phyloP scores from a whole-genome alignment of 2,888 invertebrate species.

The Cacoxenus indagator region DNA sequence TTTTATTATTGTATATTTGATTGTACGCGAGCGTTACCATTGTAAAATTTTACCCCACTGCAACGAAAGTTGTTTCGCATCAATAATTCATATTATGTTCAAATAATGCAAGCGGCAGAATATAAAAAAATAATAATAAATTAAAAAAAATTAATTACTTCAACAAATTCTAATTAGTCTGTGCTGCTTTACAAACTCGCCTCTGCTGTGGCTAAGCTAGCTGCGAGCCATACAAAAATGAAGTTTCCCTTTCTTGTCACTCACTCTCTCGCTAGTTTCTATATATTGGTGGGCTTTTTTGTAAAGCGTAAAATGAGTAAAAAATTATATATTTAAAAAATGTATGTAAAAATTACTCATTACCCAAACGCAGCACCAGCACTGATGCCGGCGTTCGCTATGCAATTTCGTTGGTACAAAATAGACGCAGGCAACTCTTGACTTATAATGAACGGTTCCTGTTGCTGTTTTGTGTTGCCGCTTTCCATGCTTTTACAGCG shows the following conservation, averaged over 20 bases:
- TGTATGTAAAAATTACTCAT: background rate
- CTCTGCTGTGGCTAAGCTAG: too few relatives aligned
- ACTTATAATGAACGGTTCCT: constrained; percentile 20
- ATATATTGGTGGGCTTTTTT: background rate
- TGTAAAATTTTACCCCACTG: too few relatives aligned
- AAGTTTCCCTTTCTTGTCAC: background rate
- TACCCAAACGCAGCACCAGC: background rate
- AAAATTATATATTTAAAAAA: too few relatives aligned
- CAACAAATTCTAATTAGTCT: constrained; percentile 9
- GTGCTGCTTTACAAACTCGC: background rate
- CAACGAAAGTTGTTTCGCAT: too few relatives aligned
- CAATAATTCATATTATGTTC: too few relatives aligned
- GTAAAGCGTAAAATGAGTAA: background rate
- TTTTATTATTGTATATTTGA: too few relatives aligned
- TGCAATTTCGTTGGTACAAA: too few relatives aligned
- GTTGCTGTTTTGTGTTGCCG: background rate
- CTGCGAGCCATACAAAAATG: too few relatives aligned
- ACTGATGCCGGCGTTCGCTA: too few relatives aligned
- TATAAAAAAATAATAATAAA: background rate
- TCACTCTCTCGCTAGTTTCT: background rate
- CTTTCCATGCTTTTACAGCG: constrained; percentile 28
- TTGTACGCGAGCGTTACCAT: too few relatives aligned
- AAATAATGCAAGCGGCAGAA: too few relatives aligned
- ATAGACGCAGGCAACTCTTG: constrained; percentile 8
- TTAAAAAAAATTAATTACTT: background rate